Base-by-base conservation (phyloP, 2,888 invertebrate genomes). In the Leptopilina myrica region DNA sequence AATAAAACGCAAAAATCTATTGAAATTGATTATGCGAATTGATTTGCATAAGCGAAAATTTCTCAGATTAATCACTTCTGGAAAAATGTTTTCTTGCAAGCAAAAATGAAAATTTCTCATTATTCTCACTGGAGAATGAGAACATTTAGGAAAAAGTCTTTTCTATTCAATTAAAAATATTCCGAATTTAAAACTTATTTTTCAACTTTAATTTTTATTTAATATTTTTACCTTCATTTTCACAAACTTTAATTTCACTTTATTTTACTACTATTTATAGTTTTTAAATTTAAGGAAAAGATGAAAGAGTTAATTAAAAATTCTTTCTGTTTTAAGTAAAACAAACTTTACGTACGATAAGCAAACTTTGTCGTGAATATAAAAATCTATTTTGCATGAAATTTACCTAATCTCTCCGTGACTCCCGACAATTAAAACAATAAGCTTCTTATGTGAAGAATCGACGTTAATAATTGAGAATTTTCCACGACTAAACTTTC, bases 341-440 rank as follows among this genome's bases (percentile, higher is more conserved):
- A 43, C 43, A 43, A 43, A 43, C 43, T 43, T 33, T 33, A 33
- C 33, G 33, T 33, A 43, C 43, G 43, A n/a, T 59, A n/a, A 59
- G n/a, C 8, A 59, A n/a, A 59, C 43, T n/a, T 59, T 59, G 59
- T n/a, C n/a, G 9, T 67, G 12, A 49, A 46, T 46, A 46, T 43
- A 15, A n/a, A n/a, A 67, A 15, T 66, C 7, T 14, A 15, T n/a
- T 67, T 67, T 15, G 15, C 66, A 67, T 46, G 66, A 67, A 67
- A 67, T 46, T 46, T 46, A 67, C 49, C 49, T 46, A 67, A 46
- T 67, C 40, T 67, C 40, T 15, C 5, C 20, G 49, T 49, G 20
- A 43, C n/a, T 20, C 15, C n/a, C 4, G n/a, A 46, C 11, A 67
- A 46, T 49, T 67, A 67, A 67, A 67, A 67, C 67, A 49, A 43